These are phyloP conservation scores for Oscheius sp. DNA, from an alignment of 2,888 invertebrate genomes.

Conservation along the genomic window DNA sequence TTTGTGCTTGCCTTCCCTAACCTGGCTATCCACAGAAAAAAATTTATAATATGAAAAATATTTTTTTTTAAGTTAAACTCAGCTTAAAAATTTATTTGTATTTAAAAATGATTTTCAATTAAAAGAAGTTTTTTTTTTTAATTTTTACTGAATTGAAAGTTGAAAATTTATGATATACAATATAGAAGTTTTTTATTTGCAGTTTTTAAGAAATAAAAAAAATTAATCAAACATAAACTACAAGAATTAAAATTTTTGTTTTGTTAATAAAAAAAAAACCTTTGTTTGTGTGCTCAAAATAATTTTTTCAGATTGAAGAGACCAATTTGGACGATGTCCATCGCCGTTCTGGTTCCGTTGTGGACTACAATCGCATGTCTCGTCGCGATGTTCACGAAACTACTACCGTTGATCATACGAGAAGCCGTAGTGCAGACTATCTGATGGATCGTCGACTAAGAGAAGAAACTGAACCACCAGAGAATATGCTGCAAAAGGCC, in stretches of 20 bases:
- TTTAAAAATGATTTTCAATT: no score
- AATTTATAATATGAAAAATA: no score
- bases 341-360: constrained; percentile 49
- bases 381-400: constrained; percentile 53
- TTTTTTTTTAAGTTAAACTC: no score
- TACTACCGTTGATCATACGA: constrained; percentile 56
- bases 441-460: constrained; percentile 68
- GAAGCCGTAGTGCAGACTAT: constrained; percentile 70
- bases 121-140: no score
- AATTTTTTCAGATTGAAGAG: constrained; percentile 41
- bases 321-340: constrained; percentile 49
- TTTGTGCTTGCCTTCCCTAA: constrained; percentile 10
- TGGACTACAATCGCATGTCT: constrained; percentile 55
- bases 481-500: constrained; percentile 70
- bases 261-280: background rate
- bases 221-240: background rate
- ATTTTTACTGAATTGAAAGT: no score
- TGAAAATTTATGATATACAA: background rate
- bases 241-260: background rate
- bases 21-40: no score
- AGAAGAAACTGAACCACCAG: constrained; percentile 68
- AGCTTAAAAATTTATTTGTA: no score
- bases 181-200: background rate
- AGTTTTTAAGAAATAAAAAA: background rate
- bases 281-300: no score